Conservation (phyloP, 2,797 vertebrate species). For the Heterohyrax brucei region DNA sequence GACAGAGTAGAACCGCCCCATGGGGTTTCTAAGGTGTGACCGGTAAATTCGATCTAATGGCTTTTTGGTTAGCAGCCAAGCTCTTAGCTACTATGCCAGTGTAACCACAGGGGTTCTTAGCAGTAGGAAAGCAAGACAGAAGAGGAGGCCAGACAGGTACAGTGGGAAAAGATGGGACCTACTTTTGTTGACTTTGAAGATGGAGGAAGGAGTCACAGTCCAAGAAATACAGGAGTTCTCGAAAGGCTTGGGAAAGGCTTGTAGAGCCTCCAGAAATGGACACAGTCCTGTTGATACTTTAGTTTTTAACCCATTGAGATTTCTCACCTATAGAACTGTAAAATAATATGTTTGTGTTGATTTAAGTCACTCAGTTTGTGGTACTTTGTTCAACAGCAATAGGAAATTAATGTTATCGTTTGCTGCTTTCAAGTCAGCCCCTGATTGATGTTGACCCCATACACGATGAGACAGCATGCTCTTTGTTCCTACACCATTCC, state of each 20-base stretch:
- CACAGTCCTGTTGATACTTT: not conserved
- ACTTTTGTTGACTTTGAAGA: not conserved
- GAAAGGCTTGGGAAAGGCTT: not conserved
- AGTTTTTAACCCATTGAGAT: not conserved
- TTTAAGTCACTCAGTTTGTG: too few species aligned
- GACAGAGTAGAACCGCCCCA: too few species aligned
- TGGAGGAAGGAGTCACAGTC: not conserved
- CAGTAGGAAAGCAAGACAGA: too few species aligned
- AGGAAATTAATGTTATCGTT: not conserved
- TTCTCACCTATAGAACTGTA: not conserved
- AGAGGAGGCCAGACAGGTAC: not conserved
- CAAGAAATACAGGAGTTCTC: fast-evolving
- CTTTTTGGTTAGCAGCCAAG: too few species aligned
- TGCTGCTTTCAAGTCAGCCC: not conserved
- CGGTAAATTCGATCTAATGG: too few species aligned
- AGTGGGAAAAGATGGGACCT: not conserved
- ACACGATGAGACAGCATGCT: too few species aligned
- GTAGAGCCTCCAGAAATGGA: not conserved
- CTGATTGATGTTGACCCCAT: not conserved
- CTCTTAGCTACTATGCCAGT: not conserved
- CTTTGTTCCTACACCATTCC: too few species aligned
- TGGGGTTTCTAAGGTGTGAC: too few species aligned
- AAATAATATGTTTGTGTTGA: too few species aligned
- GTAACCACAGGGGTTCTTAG: not conserved
- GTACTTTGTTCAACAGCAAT: too few species aligned